A percentile compares a stretch with the other conserved stretches of the same genome.
Evolutionary conservation across 2,797 vertebrate species (phyloP).

Genomic region (Eulemur rubriventer): DNA sequence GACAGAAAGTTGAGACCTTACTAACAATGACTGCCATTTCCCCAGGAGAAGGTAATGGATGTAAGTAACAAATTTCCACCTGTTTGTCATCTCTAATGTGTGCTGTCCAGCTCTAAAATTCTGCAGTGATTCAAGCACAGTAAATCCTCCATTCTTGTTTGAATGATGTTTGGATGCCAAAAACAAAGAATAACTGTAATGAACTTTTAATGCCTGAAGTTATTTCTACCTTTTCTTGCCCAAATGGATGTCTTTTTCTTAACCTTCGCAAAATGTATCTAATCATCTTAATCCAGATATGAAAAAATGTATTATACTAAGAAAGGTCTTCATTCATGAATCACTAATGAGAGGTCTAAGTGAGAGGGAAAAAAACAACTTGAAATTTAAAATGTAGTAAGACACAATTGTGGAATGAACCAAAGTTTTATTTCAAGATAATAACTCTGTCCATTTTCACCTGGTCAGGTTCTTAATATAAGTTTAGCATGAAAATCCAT

Average conservation of each 20-base stretch:
- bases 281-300: background rate
- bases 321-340: constrained; percentile 19
- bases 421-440: constrained; percentile 43
- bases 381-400: background rate
- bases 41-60: background rate
- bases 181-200: background rate
- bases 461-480: constrained; percentile 43
- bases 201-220: background rate
- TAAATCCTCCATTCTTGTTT: background rate
- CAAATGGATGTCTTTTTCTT: background rate
- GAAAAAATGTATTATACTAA: background rate
- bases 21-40: background rate
- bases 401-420: background rate
- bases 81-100: background rate
- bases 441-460: constrained; percentile 32
- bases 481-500: constrained; percentile 26
- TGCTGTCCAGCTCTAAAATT: background rate
- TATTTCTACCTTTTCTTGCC: background rate
- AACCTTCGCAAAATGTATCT: background rate
- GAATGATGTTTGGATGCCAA: background rate
- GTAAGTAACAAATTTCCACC: background rate
- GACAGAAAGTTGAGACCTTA: background rate
- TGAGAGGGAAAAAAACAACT: background rate
- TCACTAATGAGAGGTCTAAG: constrained; percentile 13
- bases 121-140: background rate